Evolutionary conservation across 2,888 invertebrate species (phyloP), one percentile per base, ranked within the genome.

Genomic region (Drosophila merina): DNA sequence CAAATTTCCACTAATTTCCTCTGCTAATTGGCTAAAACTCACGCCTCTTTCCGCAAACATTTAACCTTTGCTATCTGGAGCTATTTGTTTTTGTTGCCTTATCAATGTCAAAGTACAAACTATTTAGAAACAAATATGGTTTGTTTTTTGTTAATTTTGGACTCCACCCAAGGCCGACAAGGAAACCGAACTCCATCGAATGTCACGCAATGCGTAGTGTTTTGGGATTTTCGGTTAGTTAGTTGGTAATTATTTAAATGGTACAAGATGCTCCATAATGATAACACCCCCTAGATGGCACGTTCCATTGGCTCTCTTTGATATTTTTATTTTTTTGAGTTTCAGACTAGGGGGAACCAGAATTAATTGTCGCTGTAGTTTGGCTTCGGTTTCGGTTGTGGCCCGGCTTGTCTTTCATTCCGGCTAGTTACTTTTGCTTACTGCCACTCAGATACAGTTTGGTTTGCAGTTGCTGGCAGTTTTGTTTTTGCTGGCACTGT

Each of bases 311-410:
- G 55, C 8, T 45, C 47, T 57, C 48, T 44, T 26, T 44, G 48
- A n/a, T 28, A 12, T 56, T 59, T 47, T 30, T 20, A 9, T 14
- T 56, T 28, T 26, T 28, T 52, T 28, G 12, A 7, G n/a, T n/a
- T 12, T 9, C 2, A 2, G 12, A 26, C 7, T 31, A 1, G 28
- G 9, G 62, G 62, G 63, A 48, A 50, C 30, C 57, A 50, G 75
- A 86, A 82, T 82, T 85, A 85, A 87, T 84, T 86, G 83, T 75
- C 75, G 66, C 59, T 76, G 69, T 77, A 86, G 80, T 86, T 86
- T 54, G 68, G 62, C 54, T 72, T 71, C 51, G 51, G 64, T 54
- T 70, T 48, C 30, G 55, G 49, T 51, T 66, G 40, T 30, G 47
- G 72, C 57, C 59, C 59, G 40, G 25, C 57, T 64, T 60, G 55